Base-by-base conservation (phyloP, 2,113 vertebrate genomes). In the Talpa occidentalis region DNA sequence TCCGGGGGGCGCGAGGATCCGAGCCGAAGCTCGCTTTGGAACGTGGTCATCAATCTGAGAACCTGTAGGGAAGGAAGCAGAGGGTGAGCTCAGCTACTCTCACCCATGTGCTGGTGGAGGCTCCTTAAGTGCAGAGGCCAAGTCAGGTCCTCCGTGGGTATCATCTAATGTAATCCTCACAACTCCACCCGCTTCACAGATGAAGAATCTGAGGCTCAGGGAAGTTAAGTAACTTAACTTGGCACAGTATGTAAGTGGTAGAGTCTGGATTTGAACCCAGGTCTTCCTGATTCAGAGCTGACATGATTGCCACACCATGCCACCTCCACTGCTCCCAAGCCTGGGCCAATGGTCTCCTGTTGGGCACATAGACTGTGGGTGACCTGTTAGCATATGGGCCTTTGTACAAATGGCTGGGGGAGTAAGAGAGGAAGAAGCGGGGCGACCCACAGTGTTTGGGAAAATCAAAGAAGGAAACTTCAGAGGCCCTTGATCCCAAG, bases 1-100 rank as follows among this genome's bases (percentile, higher is more conserved):
- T 94, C 99, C 99, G 19, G 99, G 99, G 83, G 99, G 99, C 88
- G 99, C 99, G 62, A 99, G 98, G 98, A 99, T 99, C 98, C 99
- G 98, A 73, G 99, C 99, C 1, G 99, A 99, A 85, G 99, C 99
- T 98, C 99, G 99, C 98, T 99, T 99, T 98, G 99, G 99, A 97
- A 99, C 97, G 26, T 99, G 99, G 97, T 99, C 99, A 86, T 99
- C 99, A 22, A 99, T 98, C 98, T 99, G 99, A 97, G 99, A 98
- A 96, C 99, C 99, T 99, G 98, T 2, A 11, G 79, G 83, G 80
- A 87, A 40, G 93, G 72, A 95, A 22, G 22, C 1, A 78, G 59
- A 56, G 78, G 40, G 69, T 93, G 17, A 78, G 47, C 17, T 1
- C 0, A 0, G 56, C 0, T 0, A 0, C 54, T 12, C 4, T 10